A percentile compares a stretch with the other conserved stretches of the same genome.
Conservation (phyloP, 2,888 invertebrate genomes). For the Drosophila atripex region DNA sequence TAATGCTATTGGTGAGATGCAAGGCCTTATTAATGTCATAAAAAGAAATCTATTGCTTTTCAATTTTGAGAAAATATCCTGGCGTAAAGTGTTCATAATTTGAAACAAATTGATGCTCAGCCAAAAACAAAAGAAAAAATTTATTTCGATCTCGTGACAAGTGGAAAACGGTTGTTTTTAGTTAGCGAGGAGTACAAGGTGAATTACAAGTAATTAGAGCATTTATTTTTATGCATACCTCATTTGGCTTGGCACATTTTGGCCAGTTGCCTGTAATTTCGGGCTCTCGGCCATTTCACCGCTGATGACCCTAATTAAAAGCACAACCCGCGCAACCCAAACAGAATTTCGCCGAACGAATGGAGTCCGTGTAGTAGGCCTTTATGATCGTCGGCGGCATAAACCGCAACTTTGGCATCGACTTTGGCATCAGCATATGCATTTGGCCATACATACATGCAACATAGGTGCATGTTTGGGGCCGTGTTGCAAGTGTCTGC, state of each 20-base stretch:
- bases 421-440: constrained; percentile 56
- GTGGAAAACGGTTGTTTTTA: constrained; percentile 8
- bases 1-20: neutral
- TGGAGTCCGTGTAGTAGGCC: constrained; percentile 20
- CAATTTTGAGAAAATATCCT: constrained; percentile 23
- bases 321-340: constrained; percentile 48
- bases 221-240: constrained; percentile 39
- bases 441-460: constrained; percentile 15
- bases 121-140: constrained; percentile 12
- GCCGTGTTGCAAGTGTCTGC: constrained; percentile 45
- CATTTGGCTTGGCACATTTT: constrained; percentile 32
- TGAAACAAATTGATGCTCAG: constrained; percentile 17
- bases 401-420: constrained; percentile 31
- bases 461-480: constrained; percentile 8
- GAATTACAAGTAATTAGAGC: constrained; percentile 41
- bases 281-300: constrained; percentile 35
- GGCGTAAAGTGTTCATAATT: constrained; percentile 34
- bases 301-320: constrained; percentile 51
- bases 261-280: constrained; percentile 41
- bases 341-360: constrained; percentile 27
- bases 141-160: constrained; percentile 37
- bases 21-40: neutral
- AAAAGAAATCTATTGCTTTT: constrained; percentile 21
- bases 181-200: constrained; percentile 20
- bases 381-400: constrained; percentile 45